Evolutionary conservation across 2,888 invertebrate species (phyloP).

Genomic region (Chloroclystis v-ata): DNA sequence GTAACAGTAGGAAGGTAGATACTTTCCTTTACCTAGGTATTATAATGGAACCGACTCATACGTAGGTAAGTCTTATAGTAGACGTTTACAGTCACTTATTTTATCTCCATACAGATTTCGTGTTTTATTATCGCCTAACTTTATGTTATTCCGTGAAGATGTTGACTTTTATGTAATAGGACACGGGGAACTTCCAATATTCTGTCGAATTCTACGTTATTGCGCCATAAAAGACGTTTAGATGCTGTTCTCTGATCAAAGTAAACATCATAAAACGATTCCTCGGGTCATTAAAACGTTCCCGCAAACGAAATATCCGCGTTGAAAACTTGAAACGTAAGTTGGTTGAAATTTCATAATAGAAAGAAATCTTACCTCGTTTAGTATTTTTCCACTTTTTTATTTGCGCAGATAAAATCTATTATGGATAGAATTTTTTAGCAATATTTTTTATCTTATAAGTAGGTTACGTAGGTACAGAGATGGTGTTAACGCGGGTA

Average conservation of each 20-base stretch:
- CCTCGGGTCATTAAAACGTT: conserved; percentile 62
- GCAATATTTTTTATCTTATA: too few relatives aligned
- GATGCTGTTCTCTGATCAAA: conserved; percentile 62
- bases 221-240: conserved; percentile 58
- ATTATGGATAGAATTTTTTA: too few relatives aligned
- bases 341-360: not conserved
- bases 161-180: conserved; percentile 24
- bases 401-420: too few relatives aligned
- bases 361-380: too few relatives aligned
- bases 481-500: too few relatives aligned
- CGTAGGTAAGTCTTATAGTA: not conserved
- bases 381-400: too few relatives aligned
- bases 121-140: conserved; percentile 3
- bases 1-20: too few relatives aligned
- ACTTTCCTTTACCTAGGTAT: too few relatives aligned
- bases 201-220: conserved; percentile 57
- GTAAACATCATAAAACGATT: conserved; percentile 71
- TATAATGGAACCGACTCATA: too few relatives aligned
- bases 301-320: conserved; percentile 55
- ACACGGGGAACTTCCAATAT: conserved; percentile 44
- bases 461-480: too few relatives aligned
- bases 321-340: conserved; percentile 41
- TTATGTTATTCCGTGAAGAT: conserved; percentile 17
- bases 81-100: not conserved
- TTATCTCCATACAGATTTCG: not conserved